A percentile compares a stretch with the other conserved stretches of the same genome.
These are phyloP conservation scores for Hirudinaria manillensis DNA, from an alignment of 2,888 invertebrate genomes.

Conservation along the genomic window DNA sequence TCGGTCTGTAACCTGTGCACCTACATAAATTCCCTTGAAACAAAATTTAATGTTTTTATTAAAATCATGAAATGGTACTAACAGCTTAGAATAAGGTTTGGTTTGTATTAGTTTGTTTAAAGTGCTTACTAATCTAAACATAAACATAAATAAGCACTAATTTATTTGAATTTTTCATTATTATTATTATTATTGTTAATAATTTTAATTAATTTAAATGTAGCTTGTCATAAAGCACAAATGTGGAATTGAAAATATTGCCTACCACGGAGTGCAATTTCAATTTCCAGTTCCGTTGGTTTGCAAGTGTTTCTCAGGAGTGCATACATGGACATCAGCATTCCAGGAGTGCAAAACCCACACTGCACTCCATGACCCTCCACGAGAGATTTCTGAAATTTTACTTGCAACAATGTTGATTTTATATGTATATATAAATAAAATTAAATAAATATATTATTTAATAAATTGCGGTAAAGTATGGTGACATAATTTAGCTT, in stretches of 20 bases:
- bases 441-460: too few species aligned
- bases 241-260: not conserved
- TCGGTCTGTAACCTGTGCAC: constrained; percentile 88
- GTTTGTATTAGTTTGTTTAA: not conserved
- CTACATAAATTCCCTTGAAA: constrained; percentile 69
- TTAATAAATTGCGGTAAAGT: too few species aligned
- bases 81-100: not conserved
- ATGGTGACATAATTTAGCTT: not conserved
- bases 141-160: not conserved
- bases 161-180: not conserved
- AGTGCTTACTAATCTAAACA: not conserved
- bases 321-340: constrained; percentile 95
- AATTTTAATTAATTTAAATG: not conserved
- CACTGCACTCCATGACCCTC: constrained; percentile 90
- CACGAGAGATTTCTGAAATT: constrained; percentile 62
- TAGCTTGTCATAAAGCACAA: not conserved
- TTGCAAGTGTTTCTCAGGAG: constrained; percentile 68
- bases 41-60: not conserved
- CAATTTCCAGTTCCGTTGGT: constrained; percentile 71
- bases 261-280: constrained; percentile 52
- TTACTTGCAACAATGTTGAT: not conserved
- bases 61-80: not conserved
- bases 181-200: not conserved
- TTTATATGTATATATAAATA: too few species aligned
- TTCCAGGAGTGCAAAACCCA: constrained; percentile 90